Conservation (phyloP, 2,888 invertebrate species). For the Meghimatium bilineatum region DNA sequence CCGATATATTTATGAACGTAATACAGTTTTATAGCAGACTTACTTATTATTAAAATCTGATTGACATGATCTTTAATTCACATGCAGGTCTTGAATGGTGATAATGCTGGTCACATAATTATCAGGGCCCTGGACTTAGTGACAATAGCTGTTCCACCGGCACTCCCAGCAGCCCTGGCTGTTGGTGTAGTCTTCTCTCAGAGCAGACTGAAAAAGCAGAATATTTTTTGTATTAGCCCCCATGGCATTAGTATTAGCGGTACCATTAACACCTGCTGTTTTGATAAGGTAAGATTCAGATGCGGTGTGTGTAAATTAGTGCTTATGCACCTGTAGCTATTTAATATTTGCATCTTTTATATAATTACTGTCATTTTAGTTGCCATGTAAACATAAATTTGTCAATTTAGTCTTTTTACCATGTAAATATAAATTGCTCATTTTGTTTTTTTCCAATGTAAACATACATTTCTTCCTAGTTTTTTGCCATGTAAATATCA, state of each 20-base stretch:
- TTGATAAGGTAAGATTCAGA: slow-evolving; percentile 74
- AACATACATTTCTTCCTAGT: no score
- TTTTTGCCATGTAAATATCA: no score
- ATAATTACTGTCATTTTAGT: no score
- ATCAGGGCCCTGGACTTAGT: slow-evolving; percentile 74
- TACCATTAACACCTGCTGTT: slow-evolving; percentile 76
- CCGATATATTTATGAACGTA: no score
- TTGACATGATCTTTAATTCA: neutral
- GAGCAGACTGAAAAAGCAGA: slow-evolving; percentile 68
- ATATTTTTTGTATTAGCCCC: slow-evolving; percentile 77
- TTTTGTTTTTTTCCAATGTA: no score
- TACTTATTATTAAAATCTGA: neutral
- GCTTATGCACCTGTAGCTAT: no score
- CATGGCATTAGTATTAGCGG: slow-evolving; percentile 76
- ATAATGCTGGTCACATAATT: slow-evolving; percentile 63
- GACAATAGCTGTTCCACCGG: slow-evolving; percentile 77
- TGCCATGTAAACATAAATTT: no score
- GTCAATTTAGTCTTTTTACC: no score
- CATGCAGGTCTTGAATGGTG: slow-evolving; percentile 55
- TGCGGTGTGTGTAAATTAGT: no score
- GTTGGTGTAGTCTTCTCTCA: slow-evolving; percentile 77
- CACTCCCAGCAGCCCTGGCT: slow-evolving; percentile 77
- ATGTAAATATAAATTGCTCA: no score
- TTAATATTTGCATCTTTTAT: no score
- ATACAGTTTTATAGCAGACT: no score